Evolutionary conservation across 2,113 vertebrate genomes (phyloP), one percentile per base, ranked within the genome.

Genomic region (Scolopax mira): DNA sequence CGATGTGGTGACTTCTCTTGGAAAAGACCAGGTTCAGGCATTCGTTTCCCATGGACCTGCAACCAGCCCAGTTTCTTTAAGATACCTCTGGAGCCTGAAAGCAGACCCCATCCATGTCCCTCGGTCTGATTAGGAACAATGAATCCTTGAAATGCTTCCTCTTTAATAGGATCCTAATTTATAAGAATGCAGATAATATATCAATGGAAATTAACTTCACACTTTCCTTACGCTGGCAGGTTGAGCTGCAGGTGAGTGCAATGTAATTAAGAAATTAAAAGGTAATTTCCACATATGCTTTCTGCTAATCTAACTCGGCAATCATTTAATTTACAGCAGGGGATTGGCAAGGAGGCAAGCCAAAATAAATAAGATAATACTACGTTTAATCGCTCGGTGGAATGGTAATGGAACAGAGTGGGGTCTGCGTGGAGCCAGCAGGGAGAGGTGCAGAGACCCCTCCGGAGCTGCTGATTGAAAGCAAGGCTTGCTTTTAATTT

Each of bases 181-280:
- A 87, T 78, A 70, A 96, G 91, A 93, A 88, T 86, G 88, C 48
- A 90, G 95, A 96, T 95, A 96, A 90, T 71, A 66, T 94, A 94
- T 95, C 93, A 69, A 67, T 97, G 92, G 89, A 95, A 97, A 95
- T 93, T 96, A 93, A 94, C 94, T 96, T 95, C 80, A 78, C 88
- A 94, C 86, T 89, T 86, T 31, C 79, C 90, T 88, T 94, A 81
- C 64, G 51, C 82, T 94, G 94, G 93, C 86, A 89, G 96, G 97
- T 88, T 96, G 97, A 98, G 96, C 96, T 95, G 97, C 97, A 97
- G 97, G 97, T 97, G 97, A 97, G 95, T 94, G 97, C 97, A 95
- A 94, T 91, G 97, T 97, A 98, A 98, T 98, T 98, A 98, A 97
- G 96, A 97, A 98, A 98, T 98, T 98, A 98, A 97, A 98, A 98